Base-by-base conservation (phyloP, 1,140 invertebrate species). In the Drosophila lacertosa region DNA sequence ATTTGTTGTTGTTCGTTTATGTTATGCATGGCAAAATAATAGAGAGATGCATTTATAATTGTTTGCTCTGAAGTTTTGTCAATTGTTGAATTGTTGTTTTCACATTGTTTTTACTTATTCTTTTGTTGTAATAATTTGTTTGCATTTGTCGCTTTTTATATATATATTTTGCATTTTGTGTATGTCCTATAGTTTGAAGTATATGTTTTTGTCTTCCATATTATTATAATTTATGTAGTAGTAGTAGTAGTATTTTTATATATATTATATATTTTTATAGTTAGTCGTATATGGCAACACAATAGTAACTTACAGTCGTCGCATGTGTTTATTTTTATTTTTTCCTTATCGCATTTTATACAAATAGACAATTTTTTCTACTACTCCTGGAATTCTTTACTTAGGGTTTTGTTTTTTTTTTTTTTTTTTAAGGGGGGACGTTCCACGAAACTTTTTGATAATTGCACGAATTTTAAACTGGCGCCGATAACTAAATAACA, bases 231-330 rank as follows among this genome's bases (percentile, higher is more conserved):
- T 35, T 47, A 39, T 69, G 11, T 65, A 65, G 26, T 57, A 65
- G 58, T 39, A 40, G 1, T 51, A 51, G 4, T 11, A 42, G 5
- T 24, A 26, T 55, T 39, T 74, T 63, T 70, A 45, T 77, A 16
- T 77, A 45, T 68, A 29, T 66, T 37, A n/a, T 47, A 13, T 47
- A 26, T 47, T 78, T 44, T 59, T 62, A 39, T 53, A 53, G 44
- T 74, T 64, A 58, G 50, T 39, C 35, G 53, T 50, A 51, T 78
- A 77, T 77, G 81, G 81, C 81, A 84, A 84, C 81, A 86, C 81
- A 84, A 81, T 84, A 84, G 81, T 84, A 84, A 84, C 82, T 86
- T 86, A 86, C 81, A 84, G 77, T 84, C 64, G 44, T 58, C 67
- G 77, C 77, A 81, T 68, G 72, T 81, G 68, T 76, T 64, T 48